Evolutionary conservation across 2,113 vertebrate species (phyloP), one percentile per base, ranked within the genome.

Genomic region (Eublepharis macularius): DNA sequence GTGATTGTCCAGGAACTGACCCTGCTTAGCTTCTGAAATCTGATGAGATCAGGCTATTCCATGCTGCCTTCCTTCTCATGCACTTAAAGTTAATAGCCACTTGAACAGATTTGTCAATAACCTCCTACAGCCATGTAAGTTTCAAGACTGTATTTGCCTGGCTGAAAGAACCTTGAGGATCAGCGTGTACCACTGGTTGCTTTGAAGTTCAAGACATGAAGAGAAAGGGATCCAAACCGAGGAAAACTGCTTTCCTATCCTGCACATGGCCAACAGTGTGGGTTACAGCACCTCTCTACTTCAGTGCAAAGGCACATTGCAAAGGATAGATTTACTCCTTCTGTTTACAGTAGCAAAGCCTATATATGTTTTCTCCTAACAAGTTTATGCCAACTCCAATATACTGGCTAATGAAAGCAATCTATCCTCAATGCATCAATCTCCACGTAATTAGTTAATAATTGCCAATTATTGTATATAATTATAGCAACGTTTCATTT

Each of bases 381-480:
- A 78, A 41, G 65, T 60, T 65, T 51, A 77, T n/a, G 41, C 32
- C 72, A 72, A 82, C 41, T 60, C 76, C 39, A 60, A 43, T 85
- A 43, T 72, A 72, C 65, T 77, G 43, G 29, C 36, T 78, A 77
- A 78, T 77, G 54, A 82, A 82, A 19, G 41, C 49, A 66, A 87
- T 87, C n/a, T 72, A 63, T 87, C 51, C 65, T 82, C 51, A 69
- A 41, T 39, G n/a, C 63, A 45, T 45, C 74, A 69, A 72, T 45
- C 51, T 78, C 66, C 49, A 65, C 43, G 73, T 77, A 87, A 77
- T 60, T 81, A 87, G 49, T 82, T 70, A 82, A 76, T 70, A 83
- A 78, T 87, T 85, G 57, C 83, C 74, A 39, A 78, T 78, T 87
- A 76, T 34, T 82, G 4, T 73, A 36, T 87, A 41, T 45, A 78